These are phyloP conservation scores for Cheilosia scutellata DNA, from an alignment of 2,888 invertebrate genomes.

Conservation along the genomic window DNA sequence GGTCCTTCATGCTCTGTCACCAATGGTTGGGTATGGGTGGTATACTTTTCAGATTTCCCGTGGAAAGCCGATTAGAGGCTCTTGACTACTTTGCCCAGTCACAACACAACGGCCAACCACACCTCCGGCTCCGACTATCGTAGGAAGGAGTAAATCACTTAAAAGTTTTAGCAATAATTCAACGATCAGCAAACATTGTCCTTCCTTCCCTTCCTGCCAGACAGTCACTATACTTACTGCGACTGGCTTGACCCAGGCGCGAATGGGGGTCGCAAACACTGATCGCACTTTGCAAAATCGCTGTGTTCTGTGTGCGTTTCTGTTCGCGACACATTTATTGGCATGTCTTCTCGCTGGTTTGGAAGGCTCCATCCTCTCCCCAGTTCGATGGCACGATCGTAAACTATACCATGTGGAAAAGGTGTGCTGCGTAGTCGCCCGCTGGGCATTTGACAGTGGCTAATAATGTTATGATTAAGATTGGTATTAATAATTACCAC, in stretches of 20 bases:
- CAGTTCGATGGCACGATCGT: conserved; percentile 55
- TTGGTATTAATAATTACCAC: conserved; percentile 78
- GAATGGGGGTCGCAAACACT: conserved; percentile 67
- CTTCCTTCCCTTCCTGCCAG: not conserved
- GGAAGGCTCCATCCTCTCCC: conserved; percentile 34
- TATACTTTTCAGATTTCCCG: conserved; percentile 54
- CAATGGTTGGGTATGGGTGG: conserved; percentile 44
- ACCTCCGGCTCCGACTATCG: conserved; percentile 41
- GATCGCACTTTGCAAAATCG: conserved; percentile 23
- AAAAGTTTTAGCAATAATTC: conserved; percentile 76
- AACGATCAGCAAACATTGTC: conserved; percentile 56
- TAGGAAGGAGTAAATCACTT: conserved; percentile 72
- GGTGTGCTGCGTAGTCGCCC: conserved; percentile 76
- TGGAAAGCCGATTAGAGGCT: conserved; percentile 66
- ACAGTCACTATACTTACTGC: conserved; percentile 16
- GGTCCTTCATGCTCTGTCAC: conserved; percentile 57
- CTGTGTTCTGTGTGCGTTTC: conserved; percentile 33
- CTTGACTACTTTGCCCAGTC: conserved; percentile 50
- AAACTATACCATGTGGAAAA: conserved; percentile 76
- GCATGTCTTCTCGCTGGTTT: conserved; percentile 55
- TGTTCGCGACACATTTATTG: conserved; percentile 66
- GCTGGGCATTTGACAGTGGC: conserved; percentile 79
- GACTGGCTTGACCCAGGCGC: conserved; percentile 48
- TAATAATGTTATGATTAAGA: conserved; percentile 79
- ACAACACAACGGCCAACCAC: conserved; percentile 36